Percentiles rank a stretch among this genome's conserved stretches.
Evolutionary conservation across 2,797 vertebrate species (phyloP).

Genomic region (Hydrophis major): DNA sequence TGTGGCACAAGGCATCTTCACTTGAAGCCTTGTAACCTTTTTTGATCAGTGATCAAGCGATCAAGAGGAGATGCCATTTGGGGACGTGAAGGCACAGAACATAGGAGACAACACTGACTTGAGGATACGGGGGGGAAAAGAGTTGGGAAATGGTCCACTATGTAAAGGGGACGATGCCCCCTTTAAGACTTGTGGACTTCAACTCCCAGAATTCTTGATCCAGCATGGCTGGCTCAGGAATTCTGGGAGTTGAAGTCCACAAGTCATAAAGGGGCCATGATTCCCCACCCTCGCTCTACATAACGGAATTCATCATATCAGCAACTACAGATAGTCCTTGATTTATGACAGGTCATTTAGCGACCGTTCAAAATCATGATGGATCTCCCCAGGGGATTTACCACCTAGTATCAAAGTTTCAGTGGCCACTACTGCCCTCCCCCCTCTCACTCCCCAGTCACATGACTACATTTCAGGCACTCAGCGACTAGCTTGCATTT

Average conservation of each 20-base stretch:
- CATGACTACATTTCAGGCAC: not conserved
- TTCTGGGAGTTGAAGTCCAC: not conserved
- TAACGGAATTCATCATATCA: not conserved
- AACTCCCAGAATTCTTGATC: not conserved
- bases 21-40: not conserved
- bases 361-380: not conserved
- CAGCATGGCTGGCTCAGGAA: not conserved
- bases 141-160: not conserved
- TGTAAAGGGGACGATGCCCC: not conserved
- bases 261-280: not conserved
- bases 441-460: not conserved
- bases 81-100: not conserved
- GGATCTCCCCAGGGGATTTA: not conserved
- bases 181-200: not conserved
- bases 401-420: not conserved
- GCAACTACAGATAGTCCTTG: not conserved
- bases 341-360: not conserved
- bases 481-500: not conserved
- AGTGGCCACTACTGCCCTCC: accelerated
- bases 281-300: not conserved
- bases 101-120: not conserved
- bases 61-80: not conserved
- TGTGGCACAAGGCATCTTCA: not conserved
- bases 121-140: not conserved
- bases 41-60: not conserved